These are phyloP conservation scores for Lepidochitona cinerea DNA, from an alignment of 2,888 invertebrate genomes.

Conservation along the genomic window DNA sequence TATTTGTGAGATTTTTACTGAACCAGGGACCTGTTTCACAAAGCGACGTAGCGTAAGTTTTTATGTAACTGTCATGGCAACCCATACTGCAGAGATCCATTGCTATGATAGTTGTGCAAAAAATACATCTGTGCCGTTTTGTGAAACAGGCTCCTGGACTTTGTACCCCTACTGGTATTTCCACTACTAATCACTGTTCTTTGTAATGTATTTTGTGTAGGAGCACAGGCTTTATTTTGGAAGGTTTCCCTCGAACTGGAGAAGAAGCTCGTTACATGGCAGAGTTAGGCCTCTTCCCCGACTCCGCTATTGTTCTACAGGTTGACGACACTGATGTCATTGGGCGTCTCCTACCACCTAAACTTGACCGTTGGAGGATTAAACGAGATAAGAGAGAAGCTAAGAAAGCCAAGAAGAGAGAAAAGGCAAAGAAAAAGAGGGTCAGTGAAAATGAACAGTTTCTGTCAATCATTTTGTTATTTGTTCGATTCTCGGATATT, in stretches of 20 bases:
- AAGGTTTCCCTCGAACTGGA: slow-evolving; percentile 68
- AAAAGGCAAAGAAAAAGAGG: slow-evolving; percentile 65
- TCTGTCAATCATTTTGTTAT: neutral
- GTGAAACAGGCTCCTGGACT: no score
- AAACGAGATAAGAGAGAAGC: slow-evolving; percentile 62
- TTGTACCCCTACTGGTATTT: no score
- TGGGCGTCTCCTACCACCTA: slow-evolving; percentile 66
- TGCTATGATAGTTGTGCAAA: no score
- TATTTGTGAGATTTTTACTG: no score
- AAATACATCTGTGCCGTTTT: no score
- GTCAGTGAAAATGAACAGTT: slow-evolving; percentile 35
- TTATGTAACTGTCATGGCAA: no score
- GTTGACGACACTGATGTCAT: slow-evolving; percentile 66
- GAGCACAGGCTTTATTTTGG: slow-evolving; percentile 69
- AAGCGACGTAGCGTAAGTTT: no score
- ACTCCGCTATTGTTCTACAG: slow-evolving; percentile 64
- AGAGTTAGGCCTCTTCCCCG: slow-evolving; percentile 66
- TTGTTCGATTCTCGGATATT: neutral
- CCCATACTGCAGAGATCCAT: no score
- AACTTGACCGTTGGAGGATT: slow-evolving; percentile 63
- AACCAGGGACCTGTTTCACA: no score
- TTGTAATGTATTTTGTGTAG: no score
- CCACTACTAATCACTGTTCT: no score
- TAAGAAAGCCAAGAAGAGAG: slow-evolving; percentile 57
- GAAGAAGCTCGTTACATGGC: slow-evolving; percentile 66